Conservation (phyloP, 2,797 vertebrate species). For the Hafferia zeledoni region DNA sequence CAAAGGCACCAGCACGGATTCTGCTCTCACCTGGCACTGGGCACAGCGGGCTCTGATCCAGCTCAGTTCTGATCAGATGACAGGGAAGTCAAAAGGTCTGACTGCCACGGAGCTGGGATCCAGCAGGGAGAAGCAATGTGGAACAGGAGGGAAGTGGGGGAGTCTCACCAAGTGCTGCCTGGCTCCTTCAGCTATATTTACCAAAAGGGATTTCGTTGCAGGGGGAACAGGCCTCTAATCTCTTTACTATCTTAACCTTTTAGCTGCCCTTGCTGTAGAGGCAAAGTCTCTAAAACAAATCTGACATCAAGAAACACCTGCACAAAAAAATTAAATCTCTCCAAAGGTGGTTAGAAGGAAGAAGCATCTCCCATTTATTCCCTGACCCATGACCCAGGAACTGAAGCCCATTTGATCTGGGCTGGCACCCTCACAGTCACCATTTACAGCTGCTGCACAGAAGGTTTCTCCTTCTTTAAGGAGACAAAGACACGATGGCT, state of each 20-base stretch:
- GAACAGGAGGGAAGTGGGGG: neutral
- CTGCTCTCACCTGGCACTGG: neutral
- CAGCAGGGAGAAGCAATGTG: neutral
- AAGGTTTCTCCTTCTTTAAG: neutral
- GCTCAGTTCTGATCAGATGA: neutral
- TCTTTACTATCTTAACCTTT: slow-evolving; percentile 48
- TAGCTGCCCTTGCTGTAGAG: slow-evolving; percentile 20
- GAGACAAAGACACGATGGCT: neutral
- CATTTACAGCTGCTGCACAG: neutral
- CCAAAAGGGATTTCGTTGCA: slow-evolving; percentile 3
- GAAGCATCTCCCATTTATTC: neutral
- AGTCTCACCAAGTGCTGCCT: neutral
- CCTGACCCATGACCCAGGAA: neutral
- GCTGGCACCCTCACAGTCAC: neutral
- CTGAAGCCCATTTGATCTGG: neutral
- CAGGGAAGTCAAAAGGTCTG: neutral
- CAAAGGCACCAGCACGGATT: neutral
- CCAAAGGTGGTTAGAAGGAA: neutral
- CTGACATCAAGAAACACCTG: slow-evolving; percentile 7
- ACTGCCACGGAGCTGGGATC: neutral
- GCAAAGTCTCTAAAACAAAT: neutral
- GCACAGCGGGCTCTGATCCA: neutral
- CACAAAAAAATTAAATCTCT: neutral
- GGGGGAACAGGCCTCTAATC: slow-evolving; percentile 37
- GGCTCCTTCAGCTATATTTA: slow-evolving; percentile 36